A percentile compares a stretch with the other conserved stretches of the same genome.
Evolutionary conservation across 2,113 vertebrate species (phyloP).

Genomic region (Xiphorhynchus elegans): DNA sequence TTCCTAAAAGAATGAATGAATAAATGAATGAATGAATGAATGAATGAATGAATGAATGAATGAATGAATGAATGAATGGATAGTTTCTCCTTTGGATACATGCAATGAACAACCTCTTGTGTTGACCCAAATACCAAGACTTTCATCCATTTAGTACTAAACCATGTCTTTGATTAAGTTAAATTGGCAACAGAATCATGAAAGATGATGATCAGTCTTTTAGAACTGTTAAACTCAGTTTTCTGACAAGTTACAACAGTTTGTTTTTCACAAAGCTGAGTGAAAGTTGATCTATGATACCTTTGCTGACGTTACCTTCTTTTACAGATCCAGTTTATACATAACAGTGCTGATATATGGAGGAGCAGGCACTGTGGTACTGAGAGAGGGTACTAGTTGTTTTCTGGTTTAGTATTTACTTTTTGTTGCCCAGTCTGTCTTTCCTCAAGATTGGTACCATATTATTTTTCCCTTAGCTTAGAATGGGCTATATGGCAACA

Average conservation of each 20-base stretch:
- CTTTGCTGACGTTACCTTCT: background rate
- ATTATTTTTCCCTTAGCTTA: background rate
- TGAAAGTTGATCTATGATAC: background rate
- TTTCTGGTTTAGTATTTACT: background rate
- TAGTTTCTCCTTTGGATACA: too few relatives aligned
- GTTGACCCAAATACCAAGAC: background rate
- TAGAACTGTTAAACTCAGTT: background rate
- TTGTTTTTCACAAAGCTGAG: background rate
- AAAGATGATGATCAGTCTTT: background rate
- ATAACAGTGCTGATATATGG: background rate
- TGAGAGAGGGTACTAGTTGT: background rate
- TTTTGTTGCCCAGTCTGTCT: background rate
- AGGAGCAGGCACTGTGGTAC: background rate
- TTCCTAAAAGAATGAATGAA: background rate
- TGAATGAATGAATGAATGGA: background rate
- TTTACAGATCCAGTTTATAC: background rate
- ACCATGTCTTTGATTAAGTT: background rate
- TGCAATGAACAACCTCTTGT: background rate
- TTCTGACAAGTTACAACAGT: background rate
- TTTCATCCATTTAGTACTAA: background rate
- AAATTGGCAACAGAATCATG: background rate
- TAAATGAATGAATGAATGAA: background rate
- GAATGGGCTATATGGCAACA: background rate
- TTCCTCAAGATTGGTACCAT: background rate
- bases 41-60: background rate